phyloP scores from a whole-genome alignment of 2,113 vertebrate species.

The Gasterosteus nipponicus region DNA sequence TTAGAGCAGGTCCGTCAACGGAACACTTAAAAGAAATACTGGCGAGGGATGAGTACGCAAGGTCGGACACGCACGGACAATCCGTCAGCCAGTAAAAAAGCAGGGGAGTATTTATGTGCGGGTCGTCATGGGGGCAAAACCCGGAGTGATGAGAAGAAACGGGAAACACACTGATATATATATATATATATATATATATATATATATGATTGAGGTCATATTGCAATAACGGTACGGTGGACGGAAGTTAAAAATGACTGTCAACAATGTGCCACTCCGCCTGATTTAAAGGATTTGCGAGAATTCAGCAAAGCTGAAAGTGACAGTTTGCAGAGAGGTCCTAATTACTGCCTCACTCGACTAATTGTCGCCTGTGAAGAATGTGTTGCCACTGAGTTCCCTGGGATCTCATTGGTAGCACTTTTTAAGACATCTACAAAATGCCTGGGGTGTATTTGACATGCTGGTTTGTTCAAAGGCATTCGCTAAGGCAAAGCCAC shows the following conservation, averaged over 20 bases:
- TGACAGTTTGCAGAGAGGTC: constrained; percentile 78
- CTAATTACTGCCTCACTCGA: constrained; percentile 80
- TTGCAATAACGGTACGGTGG: background rate
- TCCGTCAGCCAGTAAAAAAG: too few relatives aligned
- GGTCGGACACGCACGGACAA: too few relatives aligned
- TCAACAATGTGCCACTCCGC: constrained; percentile 47
- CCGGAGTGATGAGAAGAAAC: too few relatives aligned
- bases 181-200: too few relatives aligned
- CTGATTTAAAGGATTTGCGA: constrained; percentile 37
- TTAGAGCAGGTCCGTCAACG: too few relatives aligned
- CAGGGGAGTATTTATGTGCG: too few relatives aligned
- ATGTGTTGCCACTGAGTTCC: constrained; percentile 65
- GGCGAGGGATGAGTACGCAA: too few relatives aligned
- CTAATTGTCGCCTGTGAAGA: constrained; percentile 76
- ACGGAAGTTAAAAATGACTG: constrained; percentile 48
- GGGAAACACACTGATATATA: too few relatives aligned
- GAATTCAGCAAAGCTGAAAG: constrained; percentile 73
- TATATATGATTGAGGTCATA: too few relatives aligned
- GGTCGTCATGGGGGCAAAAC: too few relatives aligned
- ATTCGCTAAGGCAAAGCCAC: constrained; percentile 14
- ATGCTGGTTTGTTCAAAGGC: constrained; percentile 35
- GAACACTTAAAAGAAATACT: too few relatives aligned
- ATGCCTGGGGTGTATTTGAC: constrained; percentile 24
- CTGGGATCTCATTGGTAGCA: constrained; percentile 48
- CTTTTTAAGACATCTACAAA: constrained; percentile 42